Evolutionary conservation across 2,113 vertebrate species (phyloP).

Genomic region (Syrrhaptes paradoxus): DNA sequence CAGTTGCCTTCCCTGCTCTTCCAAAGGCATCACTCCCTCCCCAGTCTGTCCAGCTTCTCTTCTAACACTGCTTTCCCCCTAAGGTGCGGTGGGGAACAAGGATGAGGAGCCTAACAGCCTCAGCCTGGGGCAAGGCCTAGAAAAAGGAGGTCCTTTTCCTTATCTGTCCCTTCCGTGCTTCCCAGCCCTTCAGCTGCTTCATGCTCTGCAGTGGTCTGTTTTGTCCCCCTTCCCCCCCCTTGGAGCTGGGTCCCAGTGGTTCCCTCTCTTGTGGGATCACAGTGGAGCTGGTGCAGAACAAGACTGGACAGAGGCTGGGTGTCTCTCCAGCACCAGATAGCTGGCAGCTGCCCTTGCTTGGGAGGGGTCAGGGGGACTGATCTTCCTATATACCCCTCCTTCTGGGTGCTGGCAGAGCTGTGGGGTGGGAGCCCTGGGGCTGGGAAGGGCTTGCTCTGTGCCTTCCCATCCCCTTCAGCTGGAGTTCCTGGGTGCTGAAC

Average conservation of each 20-base stretch:
- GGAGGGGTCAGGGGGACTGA: accelerated
- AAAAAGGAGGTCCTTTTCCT: background rate
- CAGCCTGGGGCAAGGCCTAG: background rate
- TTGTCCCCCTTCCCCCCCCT: background rate
- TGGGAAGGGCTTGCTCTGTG: background rate
- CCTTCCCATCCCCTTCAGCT: background rate
- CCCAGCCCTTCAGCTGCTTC: background rate
- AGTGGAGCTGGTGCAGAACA: background rate
- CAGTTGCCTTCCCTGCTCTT: conserved; percentile 56
- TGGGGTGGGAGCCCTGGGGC: background rate
- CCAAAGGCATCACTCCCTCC: background rate
- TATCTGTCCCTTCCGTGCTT: background rate
- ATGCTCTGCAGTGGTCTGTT: background rate
- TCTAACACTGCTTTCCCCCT: conserved; percentile 15
- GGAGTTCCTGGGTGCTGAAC: background rate
- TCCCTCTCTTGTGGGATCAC: background rate
- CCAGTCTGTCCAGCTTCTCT: conserved; percentile 14
- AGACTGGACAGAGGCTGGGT: background rate
- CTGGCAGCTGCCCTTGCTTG: background rate
- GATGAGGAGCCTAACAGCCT: conserved; percentile 1
- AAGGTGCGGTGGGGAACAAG: background rate
- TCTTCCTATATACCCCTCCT: background rate
- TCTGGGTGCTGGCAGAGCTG: background rate
- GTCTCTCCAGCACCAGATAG: background rate
- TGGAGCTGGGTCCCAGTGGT: background rate